Conservation (phyloP, 2,888 invertebrate genomes). For the Hesperia comma region DNA sequence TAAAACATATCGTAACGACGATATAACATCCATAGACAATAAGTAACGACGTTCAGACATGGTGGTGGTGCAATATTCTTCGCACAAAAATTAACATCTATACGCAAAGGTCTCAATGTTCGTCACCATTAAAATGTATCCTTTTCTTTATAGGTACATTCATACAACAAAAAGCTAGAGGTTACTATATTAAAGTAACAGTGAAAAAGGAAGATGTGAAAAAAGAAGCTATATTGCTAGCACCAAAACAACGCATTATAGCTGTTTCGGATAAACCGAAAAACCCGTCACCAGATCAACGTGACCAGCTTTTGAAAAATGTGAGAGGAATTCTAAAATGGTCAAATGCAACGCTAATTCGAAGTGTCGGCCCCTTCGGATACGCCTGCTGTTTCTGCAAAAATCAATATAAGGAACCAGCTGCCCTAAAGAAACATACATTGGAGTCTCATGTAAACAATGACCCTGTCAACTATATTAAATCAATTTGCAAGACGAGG, state of each 20-base stretch:
- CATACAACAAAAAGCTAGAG: conserved; percentile 6
- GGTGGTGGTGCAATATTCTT: too few species aligned
- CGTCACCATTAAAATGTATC: conserved; percentile 20
- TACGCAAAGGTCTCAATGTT: not conserved
- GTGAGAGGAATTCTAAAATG: conserved; percentile 54
- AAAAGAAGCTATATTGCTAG: not conserved
- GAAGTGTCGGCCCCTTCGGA: conserved; percentile 53
- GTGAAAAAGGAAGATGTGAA: not conserved
- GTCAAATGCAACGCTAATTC: conserved; percentile 62
- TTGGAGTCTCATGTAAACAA: conserved; percentile 57
- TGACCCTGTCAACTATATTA: conserved; percentile 49
- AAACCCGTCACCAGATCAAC: not conserved
- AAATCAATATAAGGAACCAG: conserved; percentile 53
- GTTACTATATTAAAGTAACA: not conserved
- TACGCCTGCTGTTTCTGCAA: conserved; percentile 59
- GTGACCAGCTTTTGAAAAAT: conserved; percentile 42
- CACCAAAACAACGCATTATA: conserved; percentile 36
- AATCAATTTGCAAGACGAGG: conserved; percentile 49
- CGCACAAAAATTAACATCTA: too few species aligned
- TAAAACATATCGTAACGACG: too few species aligned
- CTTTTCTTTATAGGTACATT: conserved; percentile 59
- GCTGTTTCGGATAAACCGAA: not conserved
- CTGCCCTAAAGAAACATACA: conserved; percentile 56
- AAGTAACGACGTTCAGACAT: too few species aligned
- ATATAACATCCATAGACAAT: too few species aligned